Conservation (phyloP, 1,140 invertebrate species). For the Euborellia annulipes region DNA sequence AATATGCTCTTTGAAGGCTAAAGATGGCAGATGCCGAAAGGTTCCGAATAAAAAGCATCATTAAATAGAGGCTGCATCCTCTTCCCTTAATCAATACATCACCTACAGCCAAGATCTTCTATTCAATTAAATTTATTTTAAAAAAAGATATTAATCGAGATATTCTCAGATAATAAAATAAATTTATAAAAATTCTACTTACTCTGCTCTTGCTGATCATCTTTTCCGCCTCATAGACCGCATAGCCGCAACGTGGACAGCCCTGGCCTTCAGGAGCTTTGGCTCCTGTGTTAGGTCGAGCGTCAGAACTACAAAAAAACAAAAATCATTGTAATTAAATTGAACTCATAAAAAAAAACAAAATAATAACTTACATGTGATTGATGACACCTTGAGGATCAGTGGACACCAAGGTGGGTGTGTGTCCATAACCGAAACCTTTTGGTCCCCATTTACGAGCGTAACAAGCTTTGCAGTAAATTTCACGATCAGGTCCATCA, state of each 20-base stretch:
- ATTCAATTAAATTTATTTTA: no score
- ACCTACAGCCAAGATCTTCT: no score
- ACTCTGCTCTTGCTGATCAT: constrained; percentile 80
- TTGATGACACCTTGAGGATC: constrained; percentile 22
- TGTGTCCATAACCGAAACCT: constrained; percentile 76
- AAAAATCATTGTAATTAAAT: not conserved
- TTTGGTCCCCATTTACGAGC: constrained; percentile 79
- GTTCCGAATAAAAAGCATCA: no score
- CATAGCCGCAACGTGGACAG: constrained; percentile 71
- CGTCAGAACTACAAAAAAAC: constrained; percentile 29
- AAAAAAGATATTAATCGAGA: no score
- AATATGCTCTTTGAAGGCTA: no score
- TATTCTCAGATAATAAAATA: not conserved
- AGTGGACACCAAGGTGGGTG: constrained; percentile 64
- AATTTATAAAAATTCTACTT: constrained; percentile 10
- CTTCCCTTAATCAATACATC: no score
- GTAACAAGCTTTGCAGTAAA: constrained; percentile 79
- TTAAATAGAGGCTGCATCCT: no score
- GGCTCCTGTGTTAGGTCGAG: constrained; percentile 34
- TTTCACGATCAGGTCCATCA: constrained; percentile 75
- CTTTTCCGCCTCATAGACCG: constrained; percentile 83
- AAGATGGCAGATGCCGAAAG: no score
- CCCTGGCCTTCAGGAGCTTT: constrained; percentile 51
- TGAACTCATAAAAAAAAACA: not conserved
- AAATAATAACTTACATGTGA: not conserved